Base-by-base conservation (phyloP, 2,113 vertebrate species). In the Perccottus glenii region DNA sequence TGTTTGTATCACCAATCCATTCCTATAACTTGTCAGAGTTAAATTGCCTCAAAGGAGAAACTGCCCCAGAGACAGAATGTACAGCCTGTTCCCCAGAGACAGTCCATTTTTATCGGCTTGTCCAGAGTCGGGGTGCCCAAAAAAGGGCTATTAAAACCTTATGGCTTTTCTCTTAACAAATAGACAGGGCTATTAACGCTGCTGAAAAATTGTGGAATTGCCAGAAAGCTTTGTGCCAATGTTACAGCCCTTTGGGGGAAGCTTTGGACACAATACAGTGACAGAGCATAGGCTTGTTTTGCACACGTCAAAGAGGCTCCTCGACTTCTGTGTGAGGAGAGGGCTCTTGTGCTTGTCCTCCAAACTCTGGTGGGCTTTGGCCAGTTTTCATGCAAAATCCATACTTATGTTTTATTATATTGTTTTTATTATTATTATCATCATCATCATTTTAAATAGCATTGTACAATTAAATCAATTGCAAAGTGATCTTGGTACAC, bases 151-250 rank as follows among this genome's bases (percentile, higher is more conserved):
- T 88, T 86, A 81, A 87, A 87, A 81, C 60, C 55, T 74, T 67
- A 78, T 38, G 51, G 78, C 68, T 85, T 85, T 73, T 66, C 83
- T 77, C 71, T 80, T 83, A 81, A 82, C 73, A 87, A 88, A 80
- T 81, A 80, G 49, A 66, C 43, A 60, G 50, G 60, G 77, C 74
- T 59, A 78, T 87, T 78, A 81, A 83, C 64, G 6, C 75, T 43
- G 60, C 36, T 43, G 58, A 75, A 67, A 61, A 67, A 76, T 55
- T 40, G 70, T 46, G 70, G 63, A 77, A 77, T 65, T 62, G 57
- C 53, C 57, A 2, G 2, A 75, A 49, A 64, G 70, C 60, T 78
- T 63, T 60, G 72, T 64, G 45, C 75, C 43, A 5, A 62, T 51
- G 49, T 58, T 36, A 48, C 38, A 2, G 63, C 58, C 67, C 64